Base-by-base conservation (phyloP, 2,888 invertebrate genomes). In the Lasioglossum marginatum region DNA sequence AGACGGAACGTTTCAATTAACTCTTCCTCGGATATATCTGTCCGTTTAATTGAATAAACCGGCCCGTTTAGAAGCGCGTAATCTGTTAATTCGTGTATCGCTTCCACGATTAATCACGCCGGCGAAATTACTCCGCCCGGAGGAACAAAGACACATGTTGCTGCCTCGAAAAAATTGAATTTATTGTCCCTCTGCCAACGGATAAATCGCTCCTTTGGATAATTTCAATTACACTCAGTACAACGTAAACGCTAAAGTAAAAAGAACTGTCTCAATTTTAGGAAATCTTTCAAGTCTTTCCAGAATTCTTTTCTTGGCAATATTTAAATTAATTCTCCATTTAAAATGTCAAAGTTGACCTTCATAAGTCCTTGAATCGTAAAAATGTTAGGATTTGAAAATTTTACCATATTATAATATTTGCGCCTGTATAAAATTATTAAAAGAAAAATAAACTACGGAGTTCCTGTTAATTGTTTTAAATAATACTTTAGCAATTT, bases 1-100 rank as follows among this genome's bases (percentile, higher is more conserved):
- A 74, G 74, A 78, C 70, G 78, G 68, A 68, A 68, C 83, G 84
- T 85, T 85, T 85, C 81, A 85, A 83, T 81, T 79, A 83, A 83
- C 71, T 79, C 43, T 79, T 83, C 19, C 31, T 78, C 31, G 16
- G n/a, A n/a, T 60, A 60, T 60, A 60, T 34, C 34, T 68, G 43
- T 52, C 23, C 12, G 31, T 12, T 16, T 16, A 45, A 70, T 74
- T 71, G 70, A 70, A 75, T 34, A 43, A 73, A 78, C 6, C 34
- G 45, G 66, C 74, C 48, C 57, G 57, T 79, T 75, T 52, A 27
- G 27, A 60, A 40, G 45, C 34, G 40, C 31, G 19, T 43, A 27
- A 78, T 43, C 45, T 78, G 71, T 43, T 74, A 31, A 48, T 77
- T 12, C 14, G 3, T 19, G 72, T 77, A 68, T 68, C 68, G 37